A percentile compares a stretch with the other conserved stretches of the same genome.
phyloP scores from a whole-genome alignment of 2,113 vertebrate genomes.

The Gulo gulo region DNA sequence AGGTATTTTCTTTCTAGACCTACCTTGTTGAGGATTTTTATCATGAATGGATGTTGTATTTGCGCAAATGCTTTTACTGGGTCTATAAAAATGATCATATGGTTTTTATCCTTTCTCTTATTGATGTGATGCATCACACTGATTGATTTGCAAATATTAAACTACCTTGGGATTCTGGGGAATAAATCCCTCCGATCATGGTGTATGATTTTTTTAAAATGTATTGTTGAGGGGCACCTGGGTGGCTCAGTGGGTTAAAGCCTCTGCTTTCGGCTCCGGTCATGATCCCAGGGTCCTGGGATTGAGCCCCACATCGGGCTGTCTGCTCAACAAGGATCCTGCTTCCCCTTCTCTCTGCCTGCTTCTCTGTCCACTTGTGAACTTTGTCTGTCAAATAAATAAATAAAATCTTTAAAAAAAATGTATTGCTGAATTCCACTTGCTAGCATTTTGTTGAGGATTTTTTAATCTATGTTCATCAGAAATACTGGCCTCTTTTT shows the following conservation, averaged over 20 bases:
- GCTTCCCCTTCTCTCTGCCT: too few species aligned
- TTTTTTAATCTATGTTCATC: neutral
- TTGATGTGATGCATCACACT: neutral
- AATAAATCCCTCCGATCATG: neutral
- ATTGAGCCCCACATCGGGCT: too few species aligned
- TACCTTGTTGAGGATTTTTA: neutral
- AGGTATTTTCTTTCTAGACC: neutral
- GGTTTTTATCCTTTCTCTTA: neutral
- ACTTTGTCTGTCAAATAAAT: too few species aligned
- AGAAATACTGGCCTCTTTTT: neutral
- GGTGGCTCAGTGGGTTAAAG: too few species aligned
- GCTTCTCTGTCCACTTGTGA: too few species aligned
- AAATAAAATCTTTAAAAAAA: too few species aligned
- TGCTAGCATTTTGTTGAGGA: neutral
- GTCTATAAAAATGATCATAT: neutral
- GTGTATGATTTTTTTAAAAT: neutral
- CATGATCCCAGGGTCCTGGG: too few species aligned
- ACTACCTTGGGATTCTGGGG: neutral
- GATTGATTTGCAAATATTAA: neutral
- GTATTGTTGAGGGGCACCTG: neutral
- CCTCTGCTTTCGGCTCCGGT: too few species aligned
- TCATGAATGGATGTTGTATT: neutral
- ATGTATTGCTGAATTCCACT: neutral
- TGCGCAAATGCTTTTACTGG: neutral
- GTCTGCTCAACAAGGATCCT: too few species aligned